phyloP scores from a whole-genome alignment of 2,797 vertebrate species.

The Hydrolagus colliei region DNA sequence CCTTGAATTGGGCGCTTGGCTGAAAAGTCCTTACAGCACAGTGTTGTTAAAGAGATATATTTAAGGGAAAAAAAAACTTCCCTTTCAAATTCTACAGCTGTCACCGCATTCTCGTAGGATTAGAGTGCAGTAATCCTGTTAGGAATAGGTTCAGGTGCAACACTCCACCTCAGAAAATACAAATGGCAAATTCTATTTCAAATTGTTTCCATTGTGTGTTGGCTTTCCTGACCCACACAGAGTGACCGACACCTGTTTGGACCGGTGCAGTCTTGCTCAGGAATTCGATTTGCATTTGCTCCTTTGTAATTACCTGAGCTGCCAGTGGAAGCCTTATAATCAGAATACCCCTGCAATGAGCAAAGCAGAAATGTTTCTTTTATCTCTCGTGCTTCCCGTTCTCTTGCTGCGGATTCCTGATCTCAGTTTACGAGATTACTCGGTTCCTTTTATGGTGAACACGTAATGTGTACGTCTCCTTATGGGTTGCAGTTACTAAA shows the following conservation, averaged over 20 bases:
- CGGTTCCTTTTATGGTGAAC: not conserved
- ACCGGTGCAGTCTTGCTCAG: not conserved
- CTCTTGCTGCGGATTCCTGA: not conserved
- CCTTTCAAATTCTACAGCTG: conserved; percentile 5
- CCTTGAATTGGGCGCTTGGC: not conserved
- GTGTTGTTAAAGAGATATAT: not conserved
- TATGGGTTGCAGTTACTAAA: not conserved
- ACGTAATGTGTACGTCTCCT: not conserved
- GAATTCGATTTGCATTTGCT: not conserved
- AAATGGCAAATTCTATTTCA: conserved; percentile 3
- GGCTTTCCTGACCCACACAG: not conserved
- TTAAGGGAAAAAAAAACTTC: not conserved
- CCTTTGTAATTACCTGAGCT: not conserved
- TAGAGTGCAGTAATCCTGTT: not conserved
- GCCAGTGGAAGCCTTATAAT: not conserved
- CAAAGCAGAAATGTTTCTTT: conserved; percentile 1
- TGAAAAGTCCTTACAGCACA: not conserved
- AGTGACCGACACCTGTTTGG: not conserved
- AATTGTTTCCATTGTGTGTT: not conserved
- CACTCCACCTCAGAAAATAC: not conserved
- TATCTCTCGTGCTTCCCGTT: not conserved
- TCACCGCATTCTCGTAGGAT: not conserved
- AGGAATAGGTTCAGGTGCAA: not conserved
- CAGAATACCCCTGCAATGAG: not conserved
- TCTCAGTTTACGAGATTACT: not conserved